These are phyloP conservation scores for Odontothrips loti DNA, from an alignment of 2,888 invertebrate genomes.

Conservation along the genomic window DNA sequence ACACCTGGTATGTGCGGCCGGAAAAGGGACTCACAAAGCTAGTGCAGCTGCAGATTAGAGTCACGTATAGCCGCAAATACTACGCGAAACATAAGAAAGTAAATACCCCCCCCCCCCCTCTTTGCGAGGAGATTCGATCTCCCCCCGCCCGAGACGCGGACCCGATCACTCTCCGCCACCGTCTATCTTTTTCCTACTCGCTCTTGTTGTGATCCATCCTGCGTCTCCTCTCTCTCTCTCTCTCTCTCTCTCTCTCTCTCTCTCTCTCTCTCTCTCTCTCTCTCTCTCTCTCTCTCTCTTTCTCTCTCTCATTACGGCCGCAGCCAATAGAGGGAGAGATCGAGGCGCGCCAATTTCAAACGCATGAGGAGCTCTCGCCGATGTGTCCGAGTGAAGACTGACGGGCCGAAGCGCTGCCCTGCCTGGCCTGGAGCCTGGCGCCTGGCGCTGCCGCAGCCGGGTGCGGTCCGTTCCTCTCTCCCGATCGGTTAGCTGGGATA, in stretches of 20 bases:
- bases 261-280: not conserved
- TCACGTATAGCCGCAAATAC: too few species aligned
- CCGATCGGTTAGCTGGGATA: slow-evolving; percentile 7
- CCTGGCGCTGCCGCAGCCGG: not conserved
- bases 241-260: not conserved
- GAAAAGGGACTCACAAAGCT: not conserved
- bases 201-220: not conserved
- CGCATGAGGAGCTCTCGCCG: too few species aligned
- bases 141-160: not conserved
- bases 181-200: not conserved
- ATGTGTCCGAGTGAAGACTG: too few species aligned
- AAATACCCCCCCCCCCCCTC: too few species aligned
- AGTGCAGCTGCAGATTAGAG: too few species aligned
- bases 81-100: too few species aligned
- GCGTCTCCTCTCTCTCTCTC: not conserved
- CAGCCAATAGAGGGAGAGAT: not conserved
- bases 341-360: not conserved
- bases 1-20: too few species aligned
- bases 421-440: not conserved
- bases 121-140: not conserved
- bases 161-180: not conserved
- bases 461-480: not conserved
- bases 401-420: too few species aligned
- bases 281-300: too few species aligned
- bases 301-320: not conserved